Evolutionary conservation across 2,888 invertebrate genomes (phyloP).

Genomic region (Agelastica alni): DNA sequence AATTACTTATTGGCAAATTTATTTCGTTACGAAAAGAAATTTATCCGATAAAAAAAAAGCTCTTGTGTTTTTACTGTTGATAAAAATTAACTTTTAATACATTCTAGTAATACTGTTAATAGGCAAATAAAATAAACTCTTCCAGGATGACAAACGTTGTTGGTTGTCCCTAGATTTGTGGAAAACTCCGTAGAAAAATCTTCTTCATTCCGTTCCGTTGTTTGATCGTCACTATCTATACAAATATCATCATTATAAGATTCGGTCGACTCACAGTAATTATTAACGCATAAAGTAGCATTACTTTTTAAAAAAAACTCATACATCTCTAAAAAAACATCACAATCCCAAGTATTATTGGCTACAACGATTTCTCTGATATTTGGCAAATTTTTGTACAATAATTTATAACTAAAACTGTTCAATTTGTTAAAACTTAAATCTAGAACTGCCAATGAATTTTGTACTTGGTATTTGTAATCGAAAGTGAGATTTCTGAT

Average conservation of each 20-base stretch:
- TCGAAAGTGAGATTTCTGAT: slow-evolving; percentile 44
- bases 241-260: slow-evolving; percentile 42
- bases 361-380: slow-evolving; percentile 50
- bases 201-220: slow-evolving; percentile 2
- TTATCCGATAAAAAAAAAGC: too few relatives aligned
- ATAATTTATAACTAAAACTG: slow-evolving; percentile 46
- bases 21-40: too few relatives aligned
- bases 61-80: too few relatives aligned
- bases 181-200: slow-evolving; percentile 34
- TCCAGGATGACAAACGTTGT: too few relatives aligned
- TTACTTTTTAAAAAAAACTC: slow-evolving; percentile 45
- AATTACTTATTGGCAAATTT: too few relatives aligned
- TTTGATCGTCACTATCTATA: slow-evolving; percentile 10
- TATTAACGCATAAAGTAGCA: slow-evolving; percentile 46
- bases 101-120: too few relatives aligned
- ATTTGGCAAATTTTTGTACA: slow-evolving; percentile 48
- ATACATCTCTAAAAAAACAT: slow-evolving; percentile 50
- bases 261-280: slow-evolving; percentile 43
- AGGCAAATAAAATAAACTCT: too few relatives aligned
- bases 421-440: slow-evolving; percentile 48
- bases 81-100: too few relatives aligned
- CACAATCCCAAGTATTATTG: slow-evolving; percentile 51
- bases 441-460: slow-evolving; percentile 46
- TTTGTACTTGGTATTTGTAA: slow-evolving; percentile 42
- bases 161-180: slow-evolving; percentile 35